Base-by-base conservation (phyloP, 2,888 invertebrate species). In the Ametastegia equiseti region DNA sequence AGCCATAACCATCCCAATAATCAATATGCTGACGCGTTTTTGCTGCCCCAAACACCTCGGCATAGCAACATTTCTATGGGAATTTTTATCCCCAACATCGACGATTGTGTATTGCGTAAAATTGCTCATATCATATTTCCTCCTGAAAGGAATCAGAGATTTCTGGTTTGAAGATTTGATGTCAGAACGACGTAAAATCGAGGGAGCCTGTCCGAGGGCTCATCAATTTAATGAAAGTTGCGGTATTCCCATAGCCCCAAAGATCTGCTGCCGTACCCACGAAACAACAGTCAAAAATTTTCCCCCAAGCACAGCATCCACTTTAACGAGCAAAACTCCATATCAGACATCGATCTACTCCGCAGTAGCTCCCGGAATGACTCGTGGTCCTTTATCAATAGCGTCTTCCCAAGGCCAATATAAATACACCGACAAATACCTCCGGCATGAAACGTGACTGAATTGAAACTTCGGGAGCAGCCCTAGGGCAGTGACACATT, bases 121-220 rank as follows among this genome's bases (percentile, higher is more conserved):
- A 81, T 81, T 88, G 2, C 45, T 86, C 11, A 78, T 87, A 6
- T 85, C 85, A 42, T 86, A 87, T 81, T 42, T 87, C 11, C 57
- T 88, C 36, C 83, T 88, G 0, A 88, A 87, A 80, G 85, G 84
- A 1, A 81, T 86, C 15, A 83, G 84, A 7, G 86, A 87, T 36
- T 83, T 88, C 45, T 87, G 85, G 82, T 89, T 88, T 80, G 83
- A 84, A 75, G 87, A 88, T 79, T 84, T 84, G n/a, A 54, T 36
- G 36, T 36, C 50, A 1, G 75, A 75, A 13, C 75, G 75, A 54
- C 54, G 54, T 33, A 75, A 54, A 27, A n/a, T 75, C 19, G 75
- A 27, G n/a, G 75, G 23, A 15, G n/a, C 50, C 11, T 75, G 75
- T 45, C 75, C 75, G 6, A 50, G 54, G 75, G 75, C 54, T 1